Base-by-base conservation (phyloP, 2,888 invertebrate species). In the Abrostola triplasia region DNA sequence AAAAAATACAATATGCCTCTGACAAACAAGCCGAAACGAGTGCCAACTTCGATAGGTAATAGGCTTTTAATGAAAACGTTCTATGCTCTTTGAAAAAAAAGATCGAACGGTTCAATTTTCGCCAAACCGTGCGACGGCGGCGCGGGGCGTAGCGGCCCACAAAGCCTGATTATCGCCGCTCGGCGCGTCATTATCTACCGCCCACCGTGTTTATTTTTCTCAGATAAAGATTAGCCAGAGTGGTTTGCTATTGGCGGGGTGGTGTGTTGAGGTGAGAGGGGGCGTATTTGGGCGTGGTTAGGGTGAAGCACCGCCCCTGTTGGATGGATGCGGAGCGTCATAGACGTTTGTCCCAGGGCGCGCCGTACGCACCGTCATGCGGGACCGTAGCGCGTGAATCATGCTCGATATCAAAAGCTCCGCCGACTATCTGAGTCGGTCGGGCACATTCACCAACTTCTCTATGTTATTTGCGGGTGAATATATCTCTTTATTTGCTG, bases 391-490 rank as follows among this genome's bases (percentile, higher is more conserved):
- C 86, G 85, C 78, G 85, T 84, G 87, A 86, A 87, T 79, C 89
- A 98, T 98, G 98, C 96, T 98, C 95, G 98, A 98, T 96, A 98
- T 98, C 90, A 98, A 98, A 95, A 97, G 97, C 87, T 97, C 98
- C 86, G 97, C 98, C 94, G 98, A 98, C 96, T 98, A 98, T 95
- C 96, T 98, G 89, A 97, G 97, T 95, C 97, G 98, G 95, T 97
- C 98, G 90, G 98, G 98, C 90, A 97, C 98, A 75, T 98, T 98
- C 93, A 97, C 98, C 93, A 98, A 98, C 95, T 97, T 98, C 96
- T 98, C 98, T 93, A 98, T 98, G 98, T 96, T 98, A 88, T 98
- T 98, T 95, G 98, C 98, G 95, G 98, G 98, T 98, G 97, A 95
- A 95, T 95, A 91, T 92, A 12, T 54, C 54, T 64, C 60, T 51